These are phyloP conservation scores for Enteromius afrohamiltoni DNA, from an alignment of 2,797 vertebrate genomes.

Conservation along the genomic window DNA sequence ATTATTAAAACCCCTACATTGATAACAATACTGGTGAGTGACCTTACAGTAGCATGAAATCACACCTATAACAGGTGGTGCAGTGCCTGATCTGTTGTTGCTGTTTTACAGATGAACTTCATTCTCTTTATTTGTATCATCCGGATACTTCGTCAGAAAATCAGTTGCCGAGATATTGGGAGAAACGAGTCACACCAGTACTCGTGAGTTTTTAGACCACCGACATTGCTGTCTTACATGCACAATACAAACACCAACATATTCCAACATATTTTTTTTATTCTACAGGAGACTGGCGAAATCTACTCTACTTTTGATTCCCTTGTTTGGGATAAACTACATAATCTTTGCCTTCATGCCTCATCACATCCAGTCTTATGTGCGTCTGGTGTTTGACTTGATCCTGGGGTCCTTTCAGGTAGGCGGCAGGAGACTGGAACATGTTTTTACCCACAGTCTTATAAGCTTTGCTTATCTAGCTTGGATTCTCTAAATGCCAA, in stretches of 20 bases:
- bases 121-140: conserved; percentile 95
- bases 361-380: conserved; percentile 77
- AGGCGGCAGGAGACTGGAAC: conserved; percentile 45
- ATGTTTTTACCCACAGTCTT: conserved; percentile 28
- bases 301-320: conserved; percentile 94
- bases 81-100: background rate
- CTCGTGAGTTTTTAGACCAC: conserved; percentile 79
- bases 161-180: conserved; percentile 91
- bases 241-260: background rate
- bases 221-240: background rate
- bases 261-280: background rate
- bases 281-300: conserved; percentile 90
- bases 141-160: conserved; percentile 92
- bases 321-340: conserved; percentile 95
- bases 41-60: background rate
- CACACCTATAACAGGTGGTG: background rate
- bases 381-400: conserved; percentile 91
- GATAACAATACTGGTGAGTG: conserved; percentile 75
- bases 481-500: conserved; percentile 48
- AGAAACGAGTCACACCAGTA: conserved; percentile 92
- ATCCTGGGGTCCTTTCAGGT: conserved; percentile 97
- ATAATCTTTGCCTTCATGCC: conserved; percentile 93
- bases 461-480: conserved; percentile 35
- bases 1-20: conserved; percentile 80
- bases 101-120: conserved; percentile 85